These are phyloP conservation scores for Cantharis rustica DNA, from an alignment of 2,888 invertebrate genomes.

Conservation along the genomic window DNA sequence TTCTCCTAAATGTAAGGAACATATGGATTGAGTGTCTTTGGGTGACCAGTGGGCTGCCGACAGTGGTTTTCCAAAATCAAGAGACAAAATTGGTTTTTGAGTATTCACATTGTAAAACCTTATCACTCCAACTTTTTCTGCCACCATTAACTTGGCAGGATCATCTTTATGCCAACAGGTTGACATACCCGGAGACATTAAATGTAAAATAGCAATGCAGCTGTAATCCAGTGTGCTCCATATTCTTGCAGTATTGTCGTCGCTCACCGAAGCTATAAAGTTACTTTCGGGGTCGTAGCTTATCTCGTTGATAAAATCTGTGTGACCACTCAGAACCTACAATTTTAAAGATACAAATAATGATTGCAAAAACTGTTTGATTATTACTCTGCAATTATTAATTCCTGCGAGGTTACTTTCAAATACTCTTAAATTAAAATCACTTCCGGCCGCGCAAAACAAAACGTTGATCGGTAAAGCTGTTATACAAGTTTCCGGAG, in stretches of 20 bases:
- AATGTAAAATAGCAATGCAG: slow-evolving; percentile 63
- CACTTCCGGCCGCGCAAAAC: slow-evolving; percentile 62
- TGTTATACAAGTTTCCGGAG: slow-evolving; percentile 66
- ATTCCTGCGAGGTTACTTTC: slow-evolving; percentile 61
- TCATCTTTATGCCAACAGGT: slow-evolving; percentile 74
- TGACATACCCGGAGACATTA: slow-evolving; percentile 68
- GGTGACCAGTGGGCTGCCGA: slow-evolving; percentile 74
- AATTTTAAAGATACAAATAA: neutral
- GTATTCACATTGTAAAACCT: slow-evolving; percentile 73
- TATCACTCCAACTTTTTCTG: slow-evolving; percentile 75
- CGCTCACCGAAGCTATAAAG: slow-evolving; percentile 74
- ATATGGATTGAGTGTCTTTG: slow-evolving; percentile 64
- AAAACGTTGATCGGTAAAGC: slow-evolving; percentile 62
- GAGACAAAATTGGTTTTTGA: slow-evolving; percentile 68
- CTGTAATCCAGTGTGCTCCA: slow-evolving; percentile 64
- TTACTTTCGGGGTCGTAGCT: slow-evolving; percentile 72
- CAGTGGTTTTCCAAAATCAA: slow-evolving; percentile 67
- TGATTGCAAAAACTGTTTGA: neutral
- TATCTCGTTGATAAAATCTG: slow-evolving; percentile 70
- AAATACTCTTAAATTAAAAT: slow-evolving; percentile 62
- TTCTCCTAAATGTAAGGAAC: slow-evolving; percentile 69
- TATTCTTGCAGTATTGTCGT: slow-evolving; percentile 74
- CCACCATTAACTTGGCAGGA: slow-evolving; percentile 71
- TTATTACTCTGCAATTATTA: slow-evolving; percentile 57
- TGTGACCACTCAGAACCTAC: slow-evolving; percentile 66